Evolutionary conservation across 23 tunicate genomes (phyloP), one percentile per base, ranked within the genome.

Genomic region (Phallusia fumigata): DNA sequence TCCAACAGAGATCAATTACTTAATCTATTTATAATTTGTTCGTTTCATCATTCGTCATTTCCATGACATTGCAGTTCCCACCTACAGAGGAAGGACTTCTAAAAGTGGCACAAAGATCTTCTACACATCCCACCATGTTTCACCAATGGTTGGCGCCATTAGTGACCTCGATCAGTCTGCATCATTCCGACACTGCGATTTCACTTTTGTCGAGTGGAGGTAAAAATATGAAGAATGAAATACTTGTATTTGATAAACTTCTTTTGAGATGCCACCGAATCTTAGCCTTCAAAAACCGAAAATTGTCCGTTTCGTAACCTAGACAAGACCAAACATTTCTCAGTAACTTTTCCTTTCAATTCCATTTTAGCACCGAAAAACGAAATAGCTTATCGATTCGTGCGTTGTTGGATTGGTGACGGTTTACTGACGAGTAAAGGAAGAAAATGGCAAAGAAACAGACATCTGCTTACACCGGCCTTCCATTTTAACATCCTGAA

Each of bases 351-450:
- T n/a, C n/a, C 22, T 31, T 47, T 52, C 64, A 33, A 6, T 58
- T 30, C 2, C 11, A 35, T 24, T 58, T 8, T 16, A 85, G 88
- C 82, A 18, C 95, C 95, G 19, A 89, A 89, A 73, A 26, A 53
- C 36, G 77, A 89, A 16, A 33, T 52, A 11, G 78, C n/a, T 12
- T 84, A 84, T 44, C 69, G 74, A 15, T 80, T 75, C 51, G 0
- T 89, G 72, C 76, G 86, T 0, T 81, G 85, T 15, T 89, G 95
- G 95, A 58, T 89, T 44, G 95, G 95, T 3, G 95, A 89, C 76
- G 95, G 95, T 22, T 65, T 89, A 77, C 82, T 89, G 49, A 75
- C 78, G 30, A 78, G 85, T 44, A 22, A 64, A 1, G 95, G 95
- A 28, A 78, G 75, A 52, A 89, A 89, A 80, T 89, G 95, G 95